Conservation (phyloP, 2,888 invertebrate species). For the Deilephila elpenor region DNA sequence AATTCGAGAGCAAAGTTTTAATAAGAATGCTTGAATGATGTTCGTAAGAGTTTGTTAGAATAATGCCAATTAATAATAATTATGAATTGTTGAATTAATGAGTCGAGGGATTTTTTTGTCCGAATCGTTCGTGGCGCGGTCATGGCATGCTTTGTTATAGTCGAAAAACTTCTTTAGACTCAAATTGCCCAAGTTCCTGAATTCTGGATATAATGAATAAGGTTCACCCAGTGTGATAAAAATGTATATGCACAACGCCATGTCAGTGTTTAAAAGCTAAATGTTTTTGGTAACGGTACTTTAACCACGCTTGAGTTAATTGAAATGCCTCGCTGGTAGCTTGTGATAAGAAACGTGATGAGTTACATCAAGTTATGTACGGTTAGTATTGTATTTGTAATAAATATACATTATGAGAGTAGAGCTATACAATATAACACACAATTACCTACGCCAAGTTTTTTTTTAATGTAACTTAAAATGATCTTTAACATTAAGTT, state of each 20-base stretch:
- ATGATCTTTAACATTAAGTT: too few species aligned
- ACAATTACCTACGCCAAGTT: not conserved
- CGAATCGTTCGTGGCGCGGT: too few species aligned
- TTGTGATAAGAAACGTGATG: constrained; percentile 65
- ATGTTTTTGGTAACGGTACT: constrained; percentile 45
- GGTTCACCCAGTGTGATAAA: too few species aligned
- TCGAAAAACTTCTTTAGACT: too few species aligned
- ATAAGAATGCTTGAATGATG: constrained; percentile 54
- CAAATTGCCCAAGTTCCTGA: too few species aligned
- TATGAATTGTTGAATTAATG: too few species aligned
- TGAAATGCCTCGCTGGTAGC: constrained; percentile 47
- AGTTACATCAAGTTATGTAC: constrained; percentile 52
- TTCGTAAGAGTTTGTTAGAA: too few species aligned
- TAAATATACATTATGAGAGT: not conserved
- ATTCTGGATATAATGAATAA: too few species aligned
- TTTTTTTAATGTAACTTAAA: not conserved
- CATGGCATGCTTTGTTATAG: too few species aligned
- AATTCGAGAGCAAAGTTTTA: constrained; percentile 52
- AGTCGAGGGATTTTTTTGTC: too few species aligned
- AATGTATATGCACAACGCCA: too few species aligned
- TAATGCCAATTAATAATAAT: too few species aligned
- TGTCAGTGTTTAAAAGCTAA: not conserved
- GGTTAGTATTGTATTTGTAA: constrained; percentile 52
- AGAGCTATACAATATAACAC: not conserved
- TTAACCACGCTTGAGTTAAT: constrained; percentile 50